Conservation (phyloP, 2,888 invertebrate species). For the Xanthia icteritia region DNA sequence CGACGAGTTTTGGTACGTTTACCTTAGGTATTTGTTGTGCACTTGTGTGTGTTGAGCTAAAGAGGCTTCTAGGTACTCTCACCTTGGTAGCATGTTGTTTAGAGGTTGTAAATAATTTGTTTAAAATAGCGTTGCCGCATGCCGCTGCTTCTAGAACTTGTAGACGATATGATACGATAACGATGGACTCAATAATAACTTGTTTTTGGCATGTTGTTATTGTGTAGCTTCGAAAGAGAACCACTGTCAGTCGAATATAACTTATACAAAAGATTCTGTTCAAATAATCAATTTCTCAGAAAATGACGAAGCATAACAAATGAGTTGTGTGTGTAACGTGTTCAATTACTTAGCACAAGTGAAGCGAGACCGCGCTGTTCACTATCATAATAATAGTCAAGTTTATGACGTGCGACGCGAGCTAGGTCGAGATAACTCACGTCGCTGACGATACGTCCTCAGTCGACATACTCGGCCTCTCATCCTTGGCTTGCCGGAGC, state of each 20-base stretch:
- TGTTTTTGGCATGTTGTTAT: not conserved
- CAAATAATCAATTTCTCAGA: not conserved
- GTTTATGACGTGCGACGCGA: not conserved
- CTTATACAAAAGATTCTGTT: not conserved
- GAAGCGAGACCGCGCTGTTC: constrained; percentile 7
- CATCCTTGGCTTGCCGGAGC: no score
- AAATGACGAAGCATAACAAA: constrained; percentile 8
- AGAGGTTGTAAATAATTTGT: constrained; percentile 1
- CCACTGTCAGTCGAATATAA: not conserved
- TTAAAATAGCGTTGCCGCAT: not conserved
- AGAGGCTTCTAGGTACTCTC: not conserved
- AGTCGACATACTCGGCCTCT: not conserved
- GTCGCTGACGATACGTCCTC: not conserved
- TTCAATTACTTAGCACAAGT: constrained; percentile 17
- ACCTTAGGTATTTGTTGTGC: not conserved
- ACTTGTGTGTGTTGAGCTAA: not conserved
- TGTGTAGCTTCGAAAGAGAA: not conserved
- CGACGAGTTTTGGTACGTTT: no score
- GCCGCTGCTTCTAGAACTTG: not conserved
- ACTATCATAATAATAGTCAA: not conserved
- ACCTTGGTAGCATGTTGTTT: not conserved
- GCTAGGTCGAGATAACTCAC: not conserved
- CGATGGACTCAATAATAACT: not conserved
- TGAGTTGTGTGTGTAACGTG: constrained; percentile 26
- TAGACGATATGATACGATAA: not conserved